phyloP scores from a whole-genome alignment of 1,140 invertebrate genomes.

The Drosophila azteca region DNA sequence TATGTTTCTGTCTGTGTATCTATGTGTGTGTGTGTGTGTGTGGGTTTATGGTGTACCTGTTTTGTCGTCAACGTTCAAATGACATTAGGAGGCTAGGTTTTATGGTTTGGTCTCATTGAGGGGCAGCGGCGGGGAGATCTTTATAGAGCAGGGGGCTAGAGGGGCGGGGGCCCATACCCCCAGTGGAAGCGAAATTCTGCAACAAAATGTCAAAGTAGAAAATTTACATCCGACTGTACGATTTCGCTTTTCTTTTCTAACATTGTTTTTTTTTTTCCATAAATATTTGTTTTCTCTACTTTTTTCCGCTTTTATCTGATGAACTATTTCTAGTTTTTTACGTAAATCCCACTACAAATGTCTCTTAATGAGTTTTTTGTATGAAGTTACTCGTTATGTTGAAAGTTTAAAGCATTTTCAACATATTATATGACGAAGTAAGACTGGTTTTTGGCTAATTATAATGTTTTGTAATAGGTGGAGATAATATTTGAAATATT shows the following conservation, averaged over 20 bases:
- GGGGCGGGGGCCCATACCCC: no score
- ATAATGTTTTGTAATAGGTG: no score
- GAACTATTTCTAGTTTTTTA: no score
- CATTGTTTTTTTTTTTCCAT: slow-evolving; percentile 21
- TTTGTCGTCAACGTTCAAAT: slow-evolving; percentile 67
- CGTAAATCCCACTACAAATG: no score
- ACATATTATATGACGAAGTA: no score
- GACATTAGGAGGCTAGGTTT: slow-evolving; percentile 78
- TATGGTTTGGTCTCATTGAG: slow-evolving; percentile 49
- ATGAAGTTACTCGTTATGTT: no score
- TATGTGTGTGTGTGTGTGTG: slow-evolving; percentile 35
- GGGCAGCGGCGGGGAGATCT: background rate
- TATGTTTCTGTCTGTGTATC: slow-evolving; percentile 47
- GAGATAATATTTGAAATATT: no score
- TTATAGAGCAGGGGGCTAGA: background rate
- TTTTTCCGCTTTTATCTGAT: no score
- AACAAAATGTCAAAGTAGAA: slow-evolving; percentile 71
- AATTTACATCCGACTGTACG: slow-evolving; percentile 63
- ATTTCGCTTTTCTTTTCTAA: slow-evolving; percentile 67
- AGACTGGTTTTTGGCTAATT: no score
- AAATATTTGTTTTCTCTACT: background rate
- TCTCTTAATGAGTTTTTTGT: no score
- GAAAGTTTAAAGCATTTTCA: no score
- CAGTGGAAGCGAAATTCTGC: slow-evolving; percentile 75
- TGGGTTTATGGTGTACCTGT: slow-evolving; percentile 38